phyloP scores from a whole-genome alignment of 2,888 invertebrate species.

The Willowsia nigromaculata region DNA sequence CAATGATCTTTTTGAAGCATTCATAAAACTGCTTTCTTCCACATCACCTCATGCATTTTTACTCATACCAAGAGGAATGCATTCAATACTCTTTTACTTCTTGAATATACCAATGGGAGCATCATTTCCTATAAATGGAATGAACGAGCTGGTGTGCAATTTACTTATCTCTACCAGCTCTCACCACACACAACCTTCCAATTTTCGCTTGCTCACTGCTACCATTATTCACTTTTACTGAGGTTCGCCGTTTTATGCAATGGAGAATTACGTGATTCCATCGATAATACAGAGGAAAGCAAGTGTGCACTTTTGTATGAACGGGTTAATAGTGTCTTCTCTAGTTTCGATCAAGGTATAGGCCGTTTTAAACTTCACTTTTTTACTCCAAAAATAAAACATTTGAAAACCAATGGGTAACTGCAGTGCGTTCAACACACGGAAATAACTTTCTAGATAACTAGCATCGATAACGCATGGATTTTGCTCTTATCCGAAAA shows the following conservation, averaged over 20 bases:
- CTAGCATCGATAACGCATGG: no score
- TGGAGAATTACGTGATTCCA: neutral
- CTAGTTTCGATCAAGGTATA: neutral
- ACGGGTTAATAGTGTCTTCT: neutral
- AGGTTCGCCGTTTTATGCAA: neutral
- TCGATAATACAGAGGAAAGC: neutral
- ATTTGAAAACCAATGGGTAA: no score
- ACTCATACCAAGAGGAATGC: constrained; percentile 5
- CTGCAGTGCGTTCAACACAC: no score
- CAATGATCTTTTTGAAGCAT: constrained; percentile 41
- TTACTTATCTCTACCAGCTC: neutral
- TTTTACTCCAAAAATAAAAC: no score
- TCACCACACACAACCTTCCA: neutral
- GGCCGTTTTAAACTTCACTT: no score
- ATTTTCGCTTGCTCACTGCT: neutral
- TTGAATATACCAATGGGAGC: neutral
- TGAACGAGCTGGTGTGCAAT: neutral
- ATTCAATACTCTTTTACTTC: neutral
- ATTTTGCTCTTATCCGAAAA: no score
- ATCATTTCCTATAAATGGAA: constrained; percentile 10
- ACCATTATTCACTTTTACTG: constrained; percentile 14
- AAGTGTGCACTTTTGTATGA: neutral
- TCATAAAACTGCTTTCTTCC: constrained; percentile 41
- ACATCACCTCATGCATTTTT: constrained; percentile 48
- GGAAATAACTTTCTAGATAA: no score